A percentile compares a stretch with the other conserved stretches of the same genome.
These are phyloP conservation scores for Drosophila melanosoma DNA, from an alignment of 2,888 invertebrate species.

Conservation along the genomic window DNA sequence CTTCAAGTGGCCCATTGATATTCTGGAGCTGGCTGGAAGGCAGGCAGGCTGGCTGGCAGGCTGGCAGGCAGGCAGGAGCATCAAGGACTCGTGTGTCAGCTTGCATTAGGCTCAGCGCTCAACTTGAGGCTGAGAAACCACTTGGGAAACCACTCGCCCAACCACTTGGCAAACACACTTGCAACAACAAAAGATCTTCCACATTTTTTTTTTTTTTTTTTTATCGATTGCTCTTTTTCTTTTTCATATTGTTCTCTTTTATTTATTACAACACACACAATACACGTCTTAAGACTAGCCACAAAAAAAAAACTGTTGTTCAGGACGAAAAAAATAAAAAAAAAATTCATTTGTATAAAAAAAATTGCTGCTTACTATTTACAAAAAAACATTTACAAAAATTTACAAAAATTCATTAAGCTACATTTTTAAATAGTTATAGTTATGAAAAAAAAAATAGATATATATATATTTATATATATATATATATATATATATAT, in stretches of 20 bases:
- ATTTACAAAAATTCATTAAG: slow-evolving; percentile 64
- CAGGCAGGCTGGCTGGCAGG: slow-evolving; percentile 20
- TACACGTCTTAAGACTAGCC: slow-evolving; percentile 69
- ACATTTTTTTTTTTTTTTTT: slow-evolving; percentile 31
- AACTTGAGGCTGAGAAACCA: slow-evolving; percentile 25
- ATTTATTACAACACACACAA: slow-evolving; percentile 71
- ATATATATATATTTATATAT: not conserved
- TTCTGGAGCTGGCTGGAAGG: slow-evolving; percentile 5
- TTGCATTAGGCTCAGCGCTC: slow-evolving; percentile 69
- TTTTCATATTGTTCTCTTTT: slow-evolving; percentile 52
- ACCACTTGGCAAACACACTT: slow-evolving; percentile 19
- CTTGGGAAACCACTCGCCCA: slow-evolving; percentile 24
- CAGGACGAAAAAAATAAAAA: slow-evolving; percentile 33
- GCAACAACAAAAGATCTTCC: slow-evolving; percentile 37
- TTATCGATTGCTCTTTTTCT: slow-evolving; percentile 45
- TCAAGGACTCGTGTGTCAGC: slow-evolving; percentile 71
- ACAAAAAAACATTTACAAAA: slow-evolving; percentile 78
- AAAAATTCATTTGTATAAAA: slow-evolving; percentile 23
- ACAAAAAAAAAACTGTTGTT: slow-evolving; percentile 57
- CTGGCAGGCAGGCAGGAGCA: slow-evolving; percentile 14
- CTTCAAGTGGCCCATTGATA: slow-evolving; percentile 50
- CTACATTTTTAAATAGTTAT: slow-evolving; percentile 55
- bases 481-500: slow-evolving; percentile 5
- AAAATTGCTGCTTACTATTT: slow-evolving; percentile 48
- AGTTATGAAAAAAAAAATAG: slow-evolving; percentile 35